Conservation (phyloP, 2,888 invertebrate species). For the Nudaria mundana region DNA sequence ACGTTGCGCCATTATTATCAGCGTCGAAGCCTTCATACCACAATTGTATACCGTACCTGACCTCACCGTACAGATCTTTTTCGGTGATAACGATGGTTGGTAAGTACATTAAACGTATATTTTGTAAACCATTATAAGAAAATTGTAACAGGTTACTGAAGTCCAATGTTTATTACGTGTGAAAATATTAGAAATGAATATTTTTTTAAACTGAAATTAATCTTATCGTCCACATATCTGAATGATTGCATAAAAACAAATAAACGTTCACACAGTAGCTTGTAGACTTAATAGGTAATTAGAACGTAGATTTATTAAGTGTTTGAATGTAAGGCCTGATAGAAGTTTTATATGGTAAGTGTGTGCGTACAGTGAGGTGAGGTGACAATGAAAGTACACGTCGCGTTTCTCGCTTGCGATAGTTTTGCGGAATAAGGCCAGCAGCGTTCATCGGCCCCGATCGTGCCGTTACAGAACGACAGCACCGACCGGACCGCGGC, state of each 20-base stretch:
- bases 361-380: conserved; percentile 56
- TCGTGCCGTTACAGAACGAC: conserved; percentile 62
- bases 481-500: conserved; percentile 30
- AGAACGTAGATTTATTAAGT: background rate
- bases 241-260: no score
- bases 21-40: conserved; percentile 20
- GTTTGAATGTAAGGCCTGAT: conserved; percentile 18
- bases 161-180: no score
- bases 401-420: conserved; percentile 74
- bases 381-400: conserved; percentile 78
- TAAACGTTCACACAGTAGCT: no score
- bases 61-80: conserved; percentile 48
- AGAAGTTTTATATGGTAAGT: conserved; percentile 23
- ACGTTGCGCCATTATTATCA: conserved; percentile 46
- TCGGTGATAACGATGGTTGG: conserved; percentile 31
- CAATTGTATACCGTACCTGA: conserved; percentile 60
- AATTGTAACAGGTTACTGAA: conserved; percentile 9
- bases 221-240: no score
- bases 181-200: no score
- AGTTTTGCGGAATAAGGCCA: conserved; percentile 76
- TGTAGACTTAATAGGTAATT: conserved; percentile 1
- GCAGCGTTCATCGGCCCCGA: conserved; percentile 76
- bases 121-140: conserved; percentile 11
- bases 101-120: conserved; percentile 20
- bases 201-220: no score